Conservation (phyloP, 2,797 vertebrate species). For the Urosaurus nigricauda region DNA sequence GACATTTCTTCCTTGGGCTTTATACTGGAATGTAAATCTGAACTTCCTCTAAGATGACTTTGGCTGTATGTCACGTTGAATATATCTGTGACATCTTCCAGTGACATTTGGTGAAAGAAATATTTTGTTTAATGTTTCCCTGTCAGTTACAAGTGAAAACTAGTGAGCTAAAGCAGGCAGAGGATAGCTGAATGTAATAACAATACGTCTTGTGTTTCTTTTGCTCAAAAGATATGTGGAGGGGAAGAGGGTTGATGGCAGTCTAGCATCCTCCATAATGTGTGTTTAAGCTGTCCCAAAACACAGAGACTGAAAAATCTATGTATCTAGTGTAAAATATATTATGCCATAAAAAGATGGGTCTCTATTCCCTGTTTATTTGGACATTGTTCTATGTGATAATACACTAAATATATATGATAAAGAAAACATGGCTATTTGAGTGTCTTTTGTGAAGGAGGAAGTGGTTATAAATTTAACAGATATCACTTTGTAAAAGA, state of each 20-base stretch:
- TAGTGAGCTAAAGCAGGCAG: background rate
- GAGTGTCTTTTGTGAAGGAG: background rate
- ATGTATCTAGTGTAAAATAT: background rate
- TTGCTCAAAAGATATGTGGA: background rate
- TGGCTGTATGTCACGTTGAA: background rate
- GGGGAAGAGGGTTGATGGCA: background rate
- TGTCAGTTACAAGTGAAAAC: background rate
- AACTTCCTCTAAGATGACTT: background rate
- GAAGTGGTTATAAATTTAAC: background rate
- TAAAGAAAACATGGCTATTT: background rate
- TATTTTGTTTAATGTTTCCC: background rate
- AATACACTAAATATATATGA: background rate
- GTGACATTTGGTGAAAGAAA: slow-evolving; percentile 1
- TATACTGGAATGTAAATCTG: background rate
- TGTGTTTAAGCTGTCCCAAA: background rate
- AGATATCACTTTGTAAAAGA: background rate
- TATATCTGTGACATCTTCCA: background rate
- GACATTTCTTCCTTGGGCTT: slow-evolving; percentile 2
- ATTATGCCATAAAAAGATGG: background rate
- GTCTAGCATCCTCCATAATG: background rate
- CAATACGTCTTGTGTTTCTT: background rate
- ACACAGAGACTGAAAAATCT: background rate
- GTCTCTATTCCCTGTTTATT: background rate
- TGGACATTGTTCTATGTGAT: background rate
- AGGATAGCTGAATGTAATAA: background rate